phyloP scores from a whole-genome alignment of 2,888 invertebrate species.

The Lasiommata megera region DNA sequence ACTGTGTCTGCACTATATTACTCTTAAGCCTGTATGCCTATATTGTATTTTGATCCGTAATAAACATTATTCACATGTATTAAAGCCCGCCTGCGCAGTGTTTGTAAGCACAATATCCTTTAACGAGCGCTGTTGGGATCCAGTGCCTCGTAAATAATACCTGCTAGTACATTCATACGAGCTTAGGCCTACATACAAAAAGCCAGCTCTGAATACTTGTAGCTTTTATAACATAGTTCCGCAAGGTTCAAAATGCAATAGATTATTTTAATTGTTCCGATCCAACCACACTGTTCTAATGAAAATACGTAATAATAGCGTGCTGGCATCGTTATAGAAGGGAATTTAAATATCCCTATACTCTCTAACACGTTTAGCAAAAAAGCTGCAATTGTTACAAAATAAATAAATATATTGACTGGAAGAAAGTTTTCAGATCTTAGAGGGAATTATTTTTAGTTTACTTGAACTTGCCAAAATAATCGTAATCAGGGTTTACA shows the following conservation, averaged over 20 bases:
- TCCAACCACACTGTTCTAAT: constrained; percentile 3
- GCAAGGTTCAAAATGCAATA: neutral
- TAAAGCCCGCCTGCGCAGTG: constrained; percentile 16
- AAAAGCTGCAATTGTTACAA: no score
- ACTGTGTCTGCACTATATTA: neutral
- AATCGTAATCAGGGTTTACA: no score
- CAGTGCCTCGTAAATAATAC: constrained; percentile 44
- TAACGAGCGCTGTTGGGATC: constrained; percentile 33
- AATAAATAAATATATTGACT: no score
- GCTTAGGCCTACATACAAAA: constrained; percentile 22
- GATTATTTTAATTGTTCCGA: constrained; percentile 1
- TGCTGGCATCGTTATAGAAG: constrained; percentile 4
- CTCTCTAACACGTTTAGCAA: neutral
- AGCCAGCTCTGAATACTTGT: neutral
- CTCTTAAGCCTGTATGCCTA: neutral
- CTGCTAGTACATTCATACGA: constrained; percentile 29
- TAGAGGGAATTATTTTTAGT: no score
- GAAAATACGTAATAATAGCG: constrained; percentile 1
- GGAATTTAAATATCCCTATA: constrained; percentile 12
- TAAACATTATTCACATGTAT: constrained; percentile 24
- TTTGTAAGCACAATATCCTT: constrained; percentile 30
- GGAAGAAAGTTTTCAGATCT: no score
- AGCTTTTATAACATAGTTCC: neutral
- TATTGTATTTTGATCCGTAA: neutral
- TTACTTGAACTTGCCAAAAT: no score